Evolutionary conservation across 2,888 invertebrate species (phyloP).

Genomic region (Volucella inflata): DNA sequence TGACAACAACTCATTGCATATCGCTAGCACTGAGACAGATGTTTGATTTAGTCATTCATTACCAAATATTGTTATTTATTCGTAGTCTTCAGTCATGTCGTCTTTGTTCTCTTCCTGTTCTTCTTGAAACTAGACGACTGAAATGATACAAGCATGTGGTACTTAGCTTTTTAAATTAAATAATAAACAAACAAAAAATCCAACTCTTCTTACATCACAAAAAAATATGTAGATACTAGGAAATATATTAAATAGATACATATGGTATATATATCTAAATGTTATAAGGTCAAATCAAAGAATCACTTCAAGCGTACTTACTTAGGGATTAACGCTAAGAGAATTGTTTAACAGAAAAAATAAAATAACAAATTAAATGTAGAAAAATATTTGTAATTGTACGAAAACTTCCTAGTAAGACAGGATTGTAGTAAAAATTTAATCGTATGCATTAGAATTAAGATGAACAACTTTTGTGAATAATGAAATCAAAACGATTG

Average conservation of each 20-base stretch:
- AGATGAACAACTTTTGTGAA: slow-evolving; percentile 5
- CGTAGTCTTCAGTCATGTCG: slow-evolving; percentile 51
- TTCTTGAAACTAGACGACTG: slow-evolving; percentile 38
- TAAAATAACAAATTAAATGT: background rate
- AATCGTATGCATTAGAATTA: slow-evolving; percentile 21
- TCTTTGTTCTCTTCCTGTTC: slow-evolving; percentile 38
- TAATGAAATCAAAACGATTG: slow-evolving; percentile 11
- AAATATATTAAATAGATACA: background rate
- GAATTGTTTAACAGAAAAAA: background rate
- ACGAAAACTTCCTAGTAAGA: background rate
- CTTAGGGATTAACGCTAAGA: slow-evolving; percentile 17
- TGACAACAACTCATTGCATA: slow-evolving; percentile 76
- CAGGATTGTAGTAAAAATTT: slow-evolving; percentile 40
- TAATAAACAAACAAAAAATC: slow-evolving; percentile 24
- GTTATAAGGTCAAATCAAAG: slow-evolving; percentile 36
- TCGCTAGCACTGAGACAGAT: slow-evolving; percentile 81
- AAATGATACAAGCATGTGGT: slow-evolving; percentile 55
- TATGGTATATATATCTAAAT: slow-evolving; percentile 5
- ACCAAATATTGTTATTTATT: slow-evolving; percentile 74
- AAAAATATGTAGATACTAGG: slow-evolving; percentile 33
- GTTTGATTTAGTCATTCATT: slow-evolving; percentile 79
- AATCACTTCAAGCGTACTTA: slow-evolving; percentile 56
- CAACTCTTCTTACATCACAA: slow-evolving; percentile 58
- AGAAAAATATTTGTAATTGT: too few species aligned
- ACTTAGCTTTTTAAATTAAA: slow-evolving; percentile 67